Base-by-base conservation (phyloP, 2,113 vertebrate genomes). In the Trematocara stigmaticum region DNA sequence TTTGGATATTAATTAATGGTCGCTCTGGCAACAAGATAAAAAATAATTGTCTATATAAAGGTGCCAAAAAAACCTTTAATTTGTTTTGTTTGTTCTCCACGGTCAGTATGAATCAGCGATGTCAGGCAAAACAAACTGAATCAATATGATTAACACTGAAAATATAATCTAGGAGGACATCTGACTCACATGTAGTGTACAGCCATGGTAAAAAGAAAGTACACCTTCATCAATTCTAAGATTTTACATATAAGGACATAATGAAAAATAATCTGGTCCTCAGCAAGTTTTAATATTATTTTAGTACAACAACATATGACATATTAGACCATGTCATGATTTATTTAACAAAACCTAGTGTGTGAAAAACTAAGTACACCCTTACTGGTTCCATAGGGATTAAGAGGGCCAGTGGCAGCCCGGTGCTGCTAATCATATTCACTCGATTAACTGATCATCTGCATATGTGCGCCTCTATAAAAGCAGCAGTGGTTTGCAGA, bases 21-120 rank as follows among this genome's bases (percentile, higher is more conserved):
- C 4, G 15, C 76, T 87, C 3, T 83, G 79, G 57, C 29, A 23
- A 89, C 61, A 82, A 83, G 2, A 84, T 56, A 71, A 49, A 64
- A 64, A 85, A 34, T 61, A 84, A 81, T 59, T 84, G 47, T 79
- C 61, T 23, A 40, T 87, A 56, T 61, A 56, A 49, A n/a, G 26
- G 82, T 82, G 79, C 83, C 87, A 84, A 74, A 66, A 90, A 83
- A 71, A 82, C 81, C 91, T 93, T 94, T 90, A 10, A 74, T 31
- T 59, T 59, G 26, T 31, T 31, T 31, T 31, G 31, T 51, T 91
- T 93, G 92, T 79, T 87, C 76, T 69, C 7, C 10, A 26, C 55
- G 35, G 76, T 84, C 57, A 4, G 49, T 61, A 80, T 92, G 83
- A 92, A 92, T 92, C 90, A 91, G 20, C 2, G 35, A 87, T 81